phyloP scores from a whole-genome alignment of 2,113 vertebrate genomes.

The Calyptomena viridis region DNA sequence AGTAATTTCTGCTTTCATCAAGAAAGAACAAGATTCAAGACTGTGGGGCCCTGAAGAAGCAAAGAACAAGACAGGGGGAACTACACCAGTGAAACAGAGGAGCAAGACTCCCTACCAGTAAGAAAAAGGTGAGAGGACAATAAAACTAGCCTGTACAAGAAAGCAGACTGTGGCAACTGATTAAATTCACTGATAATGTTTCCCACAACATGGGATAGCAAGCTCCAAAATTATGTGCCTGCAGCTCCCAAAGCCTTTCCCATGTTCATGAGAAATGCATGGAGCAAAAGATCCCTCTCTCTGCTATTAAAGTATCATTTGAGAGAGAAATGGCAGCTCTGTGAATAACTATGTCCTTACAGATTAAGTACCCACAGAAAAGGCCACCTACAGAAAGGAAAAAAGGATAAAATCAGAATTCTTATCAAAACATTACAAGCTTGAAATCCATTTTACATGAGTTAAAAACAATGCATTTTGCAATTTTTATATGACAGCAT shows the following conservation, averaged over 20 bases:
- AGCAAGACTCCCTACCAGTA: background rate
- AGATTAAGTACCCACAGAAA: background rate
- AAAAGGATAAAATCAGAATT: background rate
- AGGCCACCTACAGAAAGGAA: conserved; percentile 29
- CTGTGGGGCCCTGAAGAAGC: conserved; percentile 3
- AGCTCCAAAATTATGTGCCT: background rate
- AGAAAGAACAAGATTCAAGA: conserved; percentile 5
- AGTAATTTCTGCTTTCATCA: conserved; percentile 37
- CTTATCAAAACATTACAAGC: background rate
- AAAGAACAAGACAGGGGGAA: background rate
- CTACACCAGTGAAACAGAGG: background rate
- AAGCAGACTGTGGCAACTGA: background rate
- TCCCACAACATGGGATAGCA: background rate
- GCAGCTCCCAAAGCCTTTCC: background rate
- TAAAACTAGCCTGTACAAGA: background rate
- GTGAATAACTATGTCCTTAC: background rate
- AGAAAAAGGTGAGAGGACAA: background rate
- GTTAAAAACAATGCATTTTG: background rate
- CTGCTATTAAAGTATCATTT: background rate
- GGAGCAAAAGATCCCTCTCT: background rate
- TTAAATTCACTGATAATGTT: background rate
- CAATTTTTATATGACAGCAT: background rate
- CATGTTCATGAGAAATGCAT: background rate
- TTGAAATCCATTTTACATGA: background rate
- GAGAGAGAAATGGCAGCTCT: background rate